Conservation (phyloP, 1,140 invertebrate genomes). For the Aradophagus sp. region DNA sequence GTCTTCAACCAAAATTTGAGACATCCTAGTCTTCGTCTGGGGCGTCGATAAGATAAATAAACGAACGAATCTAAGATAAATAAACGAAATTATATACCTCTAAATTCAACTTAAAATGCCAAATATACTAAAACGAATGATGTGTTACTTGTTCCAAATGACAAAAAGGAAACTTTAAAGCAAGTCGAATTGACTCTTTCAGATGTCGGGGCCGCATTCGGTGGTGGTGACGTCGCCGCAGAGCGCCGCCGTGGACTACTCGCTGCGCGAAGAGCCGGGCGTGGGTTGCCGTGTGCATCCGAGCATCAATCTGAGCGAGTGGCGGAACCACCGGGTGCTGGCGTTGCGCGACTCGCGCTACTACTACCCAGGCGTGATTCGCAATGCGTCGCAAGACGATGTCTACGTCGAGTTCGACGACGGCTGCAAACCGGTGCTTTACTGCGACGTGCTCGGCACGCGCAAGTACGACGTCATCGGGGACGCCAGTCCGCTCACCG, state of each 20-base stretch:
- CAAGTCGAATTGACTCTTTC: no score
- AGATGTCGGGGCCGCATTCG: constrained; percentile 62
- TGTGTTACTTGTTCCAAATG: no score
- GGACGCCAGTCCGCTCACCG: constrained; percentile 91
- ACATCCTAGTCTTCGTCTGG: no score
- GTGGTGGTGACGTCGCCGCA: constrained; percentile 76
- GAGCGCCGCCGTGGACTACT: constrained; percentile 79
- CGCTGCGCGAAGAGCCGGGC: constrained; percentile 70
- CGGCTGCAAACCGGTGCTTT: constrained; percentile 79
- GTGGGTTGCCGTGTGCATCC: constrained; percentile 64
- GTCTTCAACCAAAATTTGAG: no score
- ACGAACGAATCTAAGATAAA: no score
- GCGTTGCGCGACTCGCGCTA: constrained; percentile 88
- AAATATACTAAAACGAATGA: no score
- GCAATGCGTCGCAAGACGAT: constrained; percentile 68
- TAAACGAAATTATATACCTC: no score
- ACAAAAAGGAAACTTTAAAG: no score
- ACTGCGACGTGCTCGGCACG: constrained; percentile 82
- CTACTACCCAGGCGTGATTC: constrained; percentile 87
- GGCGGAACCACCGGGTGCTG: constrained; percentile 91
- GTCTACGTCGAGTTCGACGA: constrained; percentile 73
- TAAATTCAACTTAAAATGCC: no score
- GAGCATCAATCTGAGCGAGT: constrained; percentile 89
- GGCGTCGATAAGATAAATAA: no score
- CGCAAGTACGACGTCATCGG: constrained; percentile 92